Evolutionary conservation across 2,113 vertebrate species (phyloP).

Genomic region (Alectura lathami): DNA sequence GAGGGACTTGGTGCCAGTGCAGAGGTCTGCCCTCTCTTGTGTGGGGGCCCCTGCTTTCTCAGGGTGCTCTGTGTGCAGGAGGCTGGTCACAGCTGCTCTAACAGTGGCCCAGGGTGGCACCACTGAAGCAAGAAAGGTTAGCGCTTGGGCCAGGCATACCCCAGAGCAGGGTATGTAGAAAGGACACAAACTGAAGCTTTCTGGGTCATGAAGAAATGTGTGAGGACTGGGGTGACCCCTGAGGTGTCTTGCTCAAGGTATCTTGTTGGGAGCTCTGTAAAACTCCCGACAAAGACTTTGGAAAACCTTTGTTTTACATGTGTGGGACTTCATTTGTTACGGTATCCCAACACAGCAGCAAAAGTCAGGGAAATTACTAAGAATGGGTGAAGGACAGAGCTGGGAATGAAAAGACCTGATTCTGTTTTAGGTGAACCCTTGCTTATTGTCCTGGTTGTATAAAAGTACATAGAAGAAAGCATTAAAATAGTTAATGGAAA

Average conservation of each 20-base stretch:
- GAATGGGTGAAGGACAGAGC: neutral
- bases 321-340: neutral
- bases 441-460: neutral
- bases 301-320: neutral
- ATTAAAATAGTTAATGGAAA: neutral
- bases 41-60: neutral
- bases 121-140: neutral
- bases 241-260: neutral
- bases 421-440: neutral
- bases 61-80: neutral
- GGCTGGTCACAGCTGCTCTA: neutral
- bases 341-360: neutral
- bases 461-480: neutral
- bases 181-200: neutral
- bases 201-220: neutral
- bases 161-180: neutral
- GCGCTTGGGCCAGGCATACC: neutral
- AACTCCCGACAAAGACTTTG: neutral
- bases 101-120: neutral
- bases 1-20: neutral
- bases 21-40: neutral
- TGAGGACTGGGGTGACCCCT: neutral
- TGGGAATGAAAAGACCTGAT: neutral
- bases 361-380: neutral
- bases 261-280: neutral